These are phyloP conservation scores for Poliocrania exsul DNA, from an alignment of 2,797 vertebrate genomes.

Conservation along the genomic window DNA sequence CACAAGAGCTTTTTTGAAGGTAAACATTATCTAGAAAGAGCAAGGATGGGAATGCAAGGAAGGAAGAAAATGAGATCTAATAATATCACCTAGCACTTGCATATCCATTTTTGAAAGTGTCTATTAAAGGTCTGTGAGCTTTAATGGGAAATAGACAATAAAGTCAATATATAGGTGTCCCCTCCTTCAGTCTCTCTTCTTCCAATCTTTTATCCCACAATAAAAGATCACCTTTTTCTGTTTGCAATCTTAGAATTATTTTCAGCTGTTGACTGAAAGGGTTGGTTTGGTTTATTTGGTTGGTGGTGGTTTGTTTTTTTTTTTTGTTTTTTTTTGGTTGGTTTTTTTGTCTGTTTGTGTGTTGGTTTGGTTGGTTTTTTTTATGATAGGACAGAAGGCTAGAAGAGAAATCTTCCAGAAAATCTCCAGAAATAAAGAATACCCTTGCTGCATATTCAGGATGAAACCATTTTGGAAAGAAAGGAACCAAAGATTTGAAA, in stretches of 20 bases:
- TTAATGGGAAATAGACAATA: not conserved
- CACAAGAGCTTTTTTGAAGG: not conserved
- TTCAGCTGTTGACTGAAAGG: not conserved
- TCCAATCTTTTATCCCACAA: not conserved
- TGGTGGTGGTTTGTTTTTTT: not conserved
- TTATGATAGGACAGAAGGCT: not conserved
- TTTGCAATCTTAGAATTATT: not conserved
- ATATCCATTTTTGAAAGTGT: not conserved
- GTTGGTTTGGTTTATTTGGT: not conserved
- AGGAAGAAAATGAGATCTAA: not conserved
- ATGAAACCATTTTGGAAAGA: not conserved
- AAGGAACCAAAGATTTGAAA: not conserved
- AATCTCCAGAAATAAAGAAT: not conserved
- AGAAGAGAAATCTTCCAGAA: not conserved
- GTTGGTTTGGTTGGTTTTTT: no score
- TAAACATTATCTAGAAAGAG: not conserved
- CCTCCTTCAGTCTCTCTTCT: not conserved
- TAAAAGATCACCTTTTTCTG: not conserved
- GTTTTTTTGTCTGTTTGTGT: no score
- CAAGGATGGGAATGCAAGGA: not conserved
- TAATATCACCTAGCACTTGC: not conserved
- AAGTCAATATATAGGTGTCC: not conserved
- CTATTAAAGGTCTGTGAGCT: not conserved
- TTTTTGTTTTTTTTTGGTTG: no score
- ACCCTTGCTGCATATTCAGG: not conserved